These are phyloP conservation scores for Aphis gossypii DNA, from an alignment of 1,140 invertebrate species.

Conservation along the genomic window DNA sequence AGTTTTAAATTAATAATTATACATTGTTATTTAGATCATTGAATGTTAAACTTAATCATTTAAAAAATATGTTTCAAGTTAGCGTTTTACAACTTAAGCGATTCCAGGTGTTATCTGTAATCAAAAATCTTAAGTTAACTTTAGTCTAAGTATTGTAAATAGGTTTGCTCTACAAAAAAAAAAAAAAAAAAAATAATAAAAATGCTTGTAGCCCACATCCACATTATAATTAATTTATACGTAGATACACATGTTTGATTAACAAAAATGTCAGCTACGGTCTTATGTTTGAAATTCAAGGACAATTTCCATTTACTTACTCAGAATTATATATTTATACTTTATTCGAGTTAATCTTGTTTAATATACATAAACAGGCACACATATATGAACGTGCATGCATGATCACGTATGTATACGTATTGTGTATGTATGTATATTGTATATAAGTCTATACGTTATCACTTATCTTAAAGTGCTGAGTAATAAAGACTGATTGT, in stretches of 20 bases:
- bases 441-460: background rate
- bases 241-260: background rate
- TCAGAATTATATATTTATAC: background rate
- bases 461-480: constrained; percentile 3
- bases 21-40: constrained; percentile 49
- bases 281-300: background rate
- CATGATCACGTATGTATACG: background rate
- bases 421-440: background rate
- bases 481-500: constrained; percentile 51
- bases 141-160: constrained; percentile 45
- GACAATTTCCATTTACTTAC: constrained; percentile 19
- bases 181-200: background rate
- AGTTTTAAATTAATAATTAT: constrained; percentile 33
- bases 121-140: constrained; percentile 29
- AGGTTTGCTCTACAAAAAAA: constrained; percentile 40
- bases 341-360: constrained; percentile 31
- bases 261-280: background rate
- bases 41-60: constrained; percentile 1
- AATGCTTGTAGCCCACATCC: background rate
- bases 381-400: background rate
- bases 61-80: background rate
- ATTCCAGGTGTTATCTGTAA: constrained; percentile 34
- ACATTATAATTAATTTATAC: background rate
- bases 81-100: background rate
- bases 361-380: background rate